Evolutionary conservation across 2,797 vertebrate species (phyloP), one percentile per base, ranked within the genome.

Genomic region (Anguilla obscura): DNA sequence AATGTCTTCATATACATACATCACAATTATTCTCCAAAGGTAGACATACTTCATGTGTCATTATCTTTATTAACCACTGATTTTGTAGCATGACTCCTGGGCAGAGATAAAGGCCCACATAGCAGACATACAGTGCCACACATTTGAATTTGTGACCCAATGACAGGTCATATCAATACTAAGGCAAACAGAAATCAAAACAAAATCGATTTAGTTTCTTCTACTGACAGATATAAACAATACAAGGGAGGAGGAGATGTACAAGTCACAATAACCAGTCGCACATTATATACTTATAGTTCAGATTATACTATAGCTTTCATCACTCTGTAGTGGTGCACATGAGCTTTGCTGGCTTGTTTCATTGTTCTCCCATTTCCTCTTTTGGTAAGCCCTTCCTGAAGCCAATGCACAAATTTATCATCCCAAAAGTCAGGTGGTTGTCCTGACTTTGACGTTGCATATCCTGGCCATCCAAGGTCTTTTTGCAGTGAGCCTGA

Each of bases 281-380:
- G 0, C 36, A 24, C 18, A 66, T 66, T n/a, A 52, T 27, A n/a
- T 27, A 24, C 24, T n/a, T n/a, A 4, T 27, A n/a, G 21, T n/a
- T 33, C 36, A 45, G 30, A 58, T 58, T 58, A 60, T 36, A 84
- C 60, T 27, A 40, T 79, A 69, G 27, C 27, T 69, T 84, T 9
- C 27, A 30, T 27, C 16, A 60, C 45, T 12, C 27, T 40, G 86
- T 80, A 80, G 60, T 50, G 24, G 30, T 12, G 80, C 87, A 66
- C 82, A 69, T 56, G n/a, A 21, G 40, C 5, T 48, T 54, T 54
- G 54, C 79, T 88, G 27, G 27, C 60, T 71, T 58, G 54, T 83
- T 71, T 87, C 88, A 95, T 95, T 96, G 95, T 96, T 95, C 93
- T 94, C 90, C 84, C 79, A 90, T 91, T 95, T 94, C 94, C 94